These are phyloP conservation scores for Cacatua alba DNA, from an alignment of 2,113 vertebrate species.

Conservation along the genomic window DNA sequence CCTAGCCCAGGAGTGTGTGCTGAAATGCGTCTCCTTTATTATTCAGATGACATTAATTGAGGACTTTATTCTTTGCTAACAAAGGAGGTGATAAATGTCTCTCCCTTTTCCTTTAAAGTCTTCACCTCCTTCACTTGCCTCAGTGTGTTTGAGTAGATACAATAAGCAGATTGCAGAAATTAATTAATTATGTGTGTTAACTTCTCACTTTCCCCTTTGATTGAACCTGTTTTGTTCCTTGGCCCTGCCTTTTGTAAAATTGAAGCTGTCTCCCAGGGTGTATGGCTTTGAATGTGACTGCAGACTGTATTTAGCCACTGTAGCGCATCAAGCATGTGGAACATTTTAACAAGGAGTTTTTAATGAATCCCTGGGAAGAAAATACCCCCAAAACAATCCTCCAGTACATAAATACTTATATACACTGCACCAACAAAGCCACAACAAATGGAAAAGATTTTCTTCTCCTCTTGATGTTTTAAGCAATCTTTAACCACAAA, in stretches of 20 bases:
- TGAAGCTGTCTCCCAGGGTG: background rate
- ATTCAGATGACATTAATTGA: background rate
- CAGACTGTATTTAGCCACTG: background rate
- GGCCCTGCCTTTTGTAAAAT: background rate
- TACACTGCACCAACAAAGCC: background rate
- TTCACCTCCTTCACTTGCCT: background rate
- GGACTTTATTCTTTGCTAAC: background rate
- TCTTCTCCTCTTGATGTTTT: background rate
- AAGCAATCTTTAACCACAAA: background rate
- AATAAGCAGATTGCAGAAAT: constrained; percentile 21
- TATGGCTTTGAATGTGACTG: constrained; percentile 12
- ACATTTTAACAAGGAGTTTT: constrained; percentile 33
- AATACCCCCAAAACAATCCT: background rate
- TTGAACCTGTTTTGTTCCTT: background rate
- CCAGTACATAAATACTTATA: background rate
- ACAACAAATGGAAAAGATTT: background rate
- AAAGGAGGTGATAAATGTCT: background rate
- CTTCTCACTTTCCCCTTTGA: background rate
- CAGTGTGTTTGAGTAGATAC: background rate
- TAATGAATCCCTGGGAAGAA: constrained; percentile 49
- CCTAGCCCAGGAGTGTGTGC: background rate
- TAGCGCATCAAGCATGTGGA: background rate
- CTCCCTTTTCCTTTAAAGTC: background rate
- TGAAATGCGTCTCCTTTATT: background rate
- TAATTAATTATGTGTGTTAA: constrained; percentile 35